Conservation (phyloP, 2,888 invertebrate species). For the Leptinotarsa peninsularis region DNA sequence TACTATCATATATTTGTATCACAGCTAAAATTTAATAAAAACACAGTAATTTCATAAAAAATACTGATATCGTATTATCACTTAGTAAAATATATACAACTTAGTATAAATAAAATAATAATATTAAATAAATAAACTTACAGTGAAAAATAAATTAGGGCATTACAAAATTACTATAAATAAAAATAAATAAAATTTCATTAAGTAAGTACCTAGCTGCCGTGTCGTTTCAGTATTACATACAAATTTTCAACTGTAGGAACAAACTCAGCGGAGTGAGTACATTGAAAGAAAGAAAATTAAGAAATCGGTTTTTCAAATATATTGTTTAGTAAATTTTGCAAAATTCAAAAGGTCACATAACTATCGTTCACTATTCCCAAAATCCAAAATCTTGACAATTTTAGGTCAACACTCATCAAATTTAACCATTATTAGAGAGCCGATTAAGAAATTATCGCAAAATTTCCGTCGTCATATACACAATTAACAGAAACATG, state of each 20-base stretch:
- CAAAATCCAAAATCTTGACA: background rate
- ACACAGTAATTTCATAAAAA: constrained; percentile 41
- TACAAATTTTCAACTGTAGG: constrained; percentile 10
- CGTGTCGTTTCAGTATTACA: constrained; percentile 25
- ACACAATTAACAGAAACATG: background rate
- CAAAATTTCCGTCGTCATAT: background rate
- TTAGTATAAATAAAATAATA: constrained; percentile 49
- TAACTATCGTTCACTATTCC: background rate
- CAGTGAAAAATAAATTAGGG: constrained; percentile 44
- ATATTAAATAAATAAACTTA: constrained; percentile 48
- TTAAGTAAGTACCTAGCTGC: constrained; percentile 34
- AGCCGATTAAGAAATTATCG: too few species aligned
- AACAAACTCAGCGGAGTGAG: constrained; percentile 19
- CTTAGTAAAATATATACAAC: constrained; percentile 45
- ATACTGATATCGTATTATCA: constrained; percentile 36
- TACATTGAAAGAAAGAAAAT: constrained; percentile 2
- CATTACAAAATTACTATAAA: constrained; percentile 38
- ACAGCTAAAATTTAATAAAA: constrained; percentile 48
- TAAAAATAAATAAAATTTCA: constrained; percentile 44
- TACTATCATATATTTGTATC: constrained; percentile 48
- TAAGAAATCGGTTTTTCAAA: constrained; percentile 3
- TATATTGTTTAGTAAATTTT: constrained; percentile 13
- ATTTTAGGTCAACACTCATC: background rate
- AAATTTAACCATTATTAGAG: background rate
- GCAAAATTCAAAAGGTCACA: background rate